phyloP scores from a whole-genome alignment of 2,797 vertebrate species.

The Sphenodon punctatus region DNA sequence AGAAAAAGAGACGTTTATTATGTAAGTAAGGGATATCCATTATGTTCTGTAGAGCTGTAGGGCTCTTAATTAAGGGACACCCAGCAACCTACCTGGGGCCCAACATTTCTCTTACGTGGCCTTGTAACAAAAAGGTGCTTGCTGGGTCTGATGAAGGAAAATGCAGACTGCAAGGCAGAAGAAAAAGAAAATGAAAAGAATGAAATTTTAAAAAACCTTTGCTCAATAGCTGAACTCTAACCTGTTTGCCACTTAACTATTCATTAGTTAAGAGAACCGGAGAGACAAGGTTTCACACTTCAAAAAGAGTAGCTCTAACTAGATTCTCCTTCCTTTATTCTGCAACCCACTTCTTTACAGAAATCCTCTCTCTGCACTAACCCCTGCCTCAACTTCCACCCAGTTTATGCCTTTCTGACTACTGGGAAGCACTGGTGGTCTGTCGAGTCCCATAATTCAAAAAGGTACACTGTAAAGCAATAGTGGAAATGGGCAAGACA shows the following conservation, averaged over 20 bases:
- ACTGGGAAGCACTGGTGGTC: background rate
- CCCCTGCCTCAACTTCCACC: background rate
- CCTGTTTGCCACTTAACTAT: background rate
- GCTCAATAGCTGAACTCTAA: background rate
- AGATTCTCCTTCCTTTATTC: background rate
- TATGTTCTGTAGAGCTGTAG: no score
- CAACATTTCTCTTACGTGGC: no score
- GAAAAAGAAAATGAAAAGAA: background rate
- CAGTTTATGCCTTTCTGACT: no score
- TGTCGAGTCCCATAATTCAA: no score
- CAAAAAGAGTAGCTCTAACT: background rate
- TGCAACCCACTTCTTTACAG: background rate
- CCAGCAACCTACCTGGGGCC: no score
- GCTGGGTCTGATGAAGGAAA: background rate
- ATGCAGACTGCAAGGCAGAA: background rate
- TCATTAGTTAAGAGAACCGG: background rate
- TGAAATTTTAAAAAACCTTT: background rate
- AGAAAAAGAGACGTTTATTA: no score
- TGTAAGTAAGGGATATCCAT: no score
- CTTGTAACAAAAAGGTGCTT: background rate
- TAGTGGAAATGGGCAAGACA: no score
- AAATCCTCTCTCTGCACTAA: background rate
- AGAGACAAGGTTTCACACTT: fast-evolving
- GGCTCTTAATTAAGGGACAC: no score
- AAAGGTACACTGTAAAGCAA: no score